A percentile compares a stretch with the other conserved stretches of the same genome.
phyloP scores from a whole-genome alignment of 2,888 invertebrate genomes.

The Ganaspis brasiliensis region DNA sequence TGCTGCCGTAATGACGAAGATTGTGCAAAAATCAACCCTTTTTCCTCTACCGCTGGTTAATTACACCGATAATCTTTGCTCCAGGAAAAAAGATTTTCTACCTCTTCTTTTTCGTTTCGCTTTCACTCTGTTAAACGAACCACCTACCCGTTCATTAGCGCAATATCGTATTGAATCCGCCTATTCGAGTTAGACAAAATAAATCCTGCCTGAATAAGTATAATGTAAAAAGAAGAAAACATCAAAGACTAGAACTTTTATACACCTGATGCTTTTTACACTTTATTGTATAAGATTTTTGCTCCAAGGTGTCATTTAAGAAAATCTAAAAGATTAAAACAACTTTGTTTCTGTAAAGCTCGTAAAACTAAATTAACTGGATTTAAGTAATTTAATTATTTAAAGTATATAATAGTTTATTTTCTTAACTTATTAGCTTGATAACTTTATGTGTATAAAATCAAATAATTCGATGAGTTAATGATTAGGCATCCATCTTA shows the following conservation, averaged over 20 bases:
- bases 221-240: neutral
- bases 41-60: conserved; percentile 59
- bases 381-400: no score
- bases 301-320: neutral
- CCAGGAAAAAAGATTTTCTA: conserved; percentile 48
- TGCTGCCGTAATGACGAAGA: conserved; percentile 48
- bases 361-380: no score
- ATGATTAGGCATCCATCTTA: no score
- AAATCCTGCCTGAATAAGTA: neutral
- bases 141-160: conserved; percentile 1
- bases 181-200: conserved; percentile 34
- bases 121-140: conserved; percentile 22
- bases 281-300: neutral
- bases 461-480: no score
- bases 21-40: conserved; percentile 56
- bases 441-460: no score
- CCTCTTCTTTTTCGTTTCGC: conserved; percentile 25
- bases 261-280: no score
- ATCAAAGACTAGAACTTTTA: neutral
- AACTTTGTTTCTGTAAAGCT: no score
- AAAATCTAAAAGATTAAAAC: no score
- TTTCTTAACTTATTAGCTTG: no score
- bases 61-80: conserved; percentile 66
- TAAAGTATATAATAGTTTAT: no score
- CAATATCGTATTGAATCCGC: conserved; percentile 27